Conservation (phyloP, 2,113 vertebrate species). For the Platysteira castanea region DNA sequence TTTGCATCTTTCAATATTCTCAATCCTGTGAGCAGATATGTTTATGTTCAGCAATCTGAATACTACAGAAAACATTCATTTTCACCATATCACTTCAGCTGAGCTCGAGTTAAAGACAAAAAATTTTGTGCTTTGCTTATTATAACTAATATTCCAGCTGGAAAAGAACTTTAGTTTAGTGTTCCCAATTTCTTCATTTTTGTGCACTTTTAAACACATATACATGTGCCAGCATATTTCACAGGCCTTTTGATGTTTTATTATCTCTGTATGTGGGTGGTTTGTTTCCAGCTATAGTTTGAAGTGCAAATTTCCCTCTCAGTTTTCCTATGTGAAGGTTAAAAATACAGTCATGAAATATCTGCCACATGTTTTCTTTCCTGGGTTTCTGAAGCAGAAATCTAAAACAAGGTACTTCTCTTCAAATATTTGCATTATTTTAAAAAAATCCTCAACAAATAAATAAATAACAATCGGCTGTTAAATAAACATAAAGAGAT, state of each 20-base stretch:
- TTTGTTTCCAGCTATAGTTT: conserved; percentile 41
- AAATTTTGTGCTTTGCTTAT: background rate
- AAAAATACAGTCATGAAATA: conserved; percentile 16
- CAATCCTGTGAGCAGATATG: background rate
- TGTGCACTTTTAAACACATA: background rate
- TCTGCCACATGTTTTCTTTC: background rate
- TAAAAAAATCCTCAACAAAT: background rate
- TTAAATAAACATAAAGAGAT: background rate
- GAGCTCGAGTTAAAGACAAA: background rate
- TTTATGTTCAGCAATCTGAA: background rate
- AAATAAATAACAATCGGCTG: background rate
- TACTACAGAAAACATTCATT: background rate
- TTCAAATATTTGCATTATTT: background rate
- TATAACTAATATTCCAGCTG: background rate
- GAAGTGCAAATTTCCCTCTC: conserved; percentile 57
- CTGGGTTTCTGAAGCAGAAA: background rate
- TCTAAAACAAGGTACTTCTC: background rate
- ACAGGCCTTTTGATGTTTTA: conserved; percentile 40
- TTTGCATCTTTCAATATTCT: background rate
- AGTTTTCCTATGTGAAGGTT: background rate
- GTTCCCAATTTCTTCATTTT: background rate
- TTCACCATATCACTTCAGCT: background rate
- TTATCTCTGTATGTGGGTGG: conserved; percentile 35
- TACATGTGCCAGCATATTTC: background rate
- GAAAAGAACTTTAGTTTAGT: background rate